Evolutionary conservation across 2,797 vertebrate species (phyloP).

Genomic region (Helostoma temminkii): DNA sequence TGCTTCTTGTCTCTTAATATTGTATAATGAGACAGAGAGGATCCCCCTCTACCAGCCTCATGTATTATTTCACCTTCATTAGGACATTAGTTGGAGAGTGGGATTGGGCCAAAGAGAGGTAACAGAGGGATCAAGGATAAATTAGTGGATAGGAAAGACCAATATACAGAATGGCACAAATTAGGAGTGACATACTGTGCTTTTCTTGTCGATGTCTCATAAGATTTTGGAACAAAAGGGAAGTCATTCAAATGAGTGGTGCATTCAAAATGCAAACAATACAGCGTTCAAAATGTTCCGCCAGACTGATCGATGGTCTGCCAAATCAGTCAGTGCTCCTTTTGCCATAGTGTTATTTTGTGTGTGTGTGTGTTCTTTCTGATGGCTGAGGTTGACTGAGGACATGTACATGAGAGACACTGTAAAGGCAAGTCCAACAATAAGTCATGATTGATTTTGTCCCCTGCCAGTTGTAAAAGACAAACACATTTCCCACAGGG

Average conservation of each 20-base stretch:
- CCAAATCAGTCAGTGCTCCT: conserved; percentile 60
- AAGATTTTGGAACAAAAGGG: conserved; percentile 56
- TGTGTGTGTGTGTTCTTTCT: conserved; percentile 60
- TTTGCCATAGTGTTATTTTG: conserved; percentile 16
- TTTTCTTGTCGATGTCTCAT: conserved; percentile 52
- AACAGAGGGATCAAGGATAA: conserved; percentile 42
- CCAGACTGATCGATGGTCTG: conserved; percentile 61
- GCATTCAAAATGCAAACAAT: conserved; percentile 62
- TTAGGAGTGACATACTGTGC: conserved; percentile 45
- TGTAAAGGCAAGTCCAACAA: conserved; percentile 76
- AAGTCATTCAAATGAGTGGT: conserved; percentile 57
- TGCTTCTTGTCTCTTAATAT: conserved; percentile 59
- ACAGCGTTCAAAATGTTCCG: conserved; percentile 47
- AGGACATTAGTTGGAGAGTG: conserved; percentile 38
- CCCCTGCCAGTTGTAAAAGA: conserved; percentile 72
- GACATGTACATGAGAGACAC: conserved; percentile 71
- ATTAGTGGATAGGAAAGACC: conserved; percentile 45
- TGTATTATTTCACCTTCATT: conserved; percentile 78
- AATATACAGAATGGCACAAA: conserved; percentile 40
- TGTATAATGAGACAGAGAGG: conserved; percentile 67
- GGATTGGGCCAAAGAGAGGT: conserved; percentile 37
- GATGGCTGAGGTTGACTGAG: conserved; percentile 64
- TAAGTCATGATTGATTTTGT: conserved; percentile 81
- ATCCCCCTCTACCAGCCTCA: conserved; percentile 53
- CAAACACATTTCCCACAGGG: conserved; percentile 71